phyloP scores from a whole-genome alignment of 2,797 vertebrate species.

The Thaleichthys pacificus region DNA sequence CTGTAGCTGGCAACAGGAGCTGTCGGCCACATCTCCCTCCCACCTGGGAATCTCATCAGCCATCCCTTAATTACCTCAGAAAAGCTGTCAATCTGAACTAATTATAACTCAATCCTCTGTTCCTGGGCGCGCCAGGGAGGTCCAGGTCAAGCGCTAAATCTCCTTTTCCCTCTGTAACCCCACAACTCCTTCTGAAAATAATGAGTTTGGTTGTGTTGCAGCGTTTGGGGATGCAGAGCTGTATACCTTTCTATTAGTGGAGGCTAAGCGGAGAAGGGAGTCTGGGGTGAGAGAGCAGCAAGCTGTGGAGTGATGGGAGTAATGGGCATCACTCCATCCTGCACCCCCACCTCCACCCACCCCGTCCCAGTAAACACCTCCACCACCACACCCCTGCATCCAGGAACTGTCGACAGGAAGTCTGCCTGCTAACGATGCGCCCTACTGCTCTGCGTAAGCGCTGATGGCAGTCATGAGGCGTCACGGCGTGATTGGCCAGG shows the following conservation, averaged over 20 bases:
- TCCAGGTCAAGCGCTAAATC: slow-evolving; percentile 61
- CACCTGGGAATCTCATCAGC: slow-evolving; percentile 68
- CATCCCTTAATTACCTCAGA: slow-evolving; percentile 73
- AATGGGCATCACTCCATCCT: slow-evolving; percentile 24
- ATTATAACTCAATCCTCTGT: slow-evolving; percentile 65
- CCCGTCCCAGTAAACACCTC: background rate
- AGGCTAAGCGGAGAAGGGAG: background rate
- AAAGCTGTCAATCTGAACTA: slow-evolving; percentile 70
- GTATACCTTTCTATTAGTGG: background rate
- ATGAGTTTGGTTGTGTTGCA: slow-evolving; percentile 7
- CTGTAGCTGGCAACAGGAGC: slow-evolving; percentile 50
- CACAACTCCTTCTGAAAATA: slow-evolving; percentile 35
- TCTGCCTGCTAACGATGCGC: slow-evolving; percentile 26
- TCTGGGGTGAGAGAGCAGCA: slow-evolving; percentile 7
- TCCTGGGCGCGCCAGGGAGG: slow-evolving; percentile 48
- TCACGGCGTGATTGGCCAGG: slow-evolving; percentile 8
- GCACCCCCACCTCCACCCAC: background rate
- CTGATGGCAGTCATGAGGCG: slow-evolving; percentile 13
- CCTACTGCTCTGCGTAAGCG: slow-evolving; percentile 20
- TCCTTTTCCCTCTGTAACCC: slow-evolving; percentile 45
- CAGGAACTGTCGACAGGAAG: slow-evolving; percentile 30
- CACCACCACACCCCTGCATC: background rate
- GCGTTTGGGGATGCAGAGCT: background rate
- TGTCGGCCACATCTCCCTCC: slow-evolving; percentile 44
- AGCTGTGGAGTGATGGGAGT: slow-evolving; percentile 25